Conservation (phyloP, 2,888 invertebrate genomes). For the Sarcophaga carnaria region DNA sequence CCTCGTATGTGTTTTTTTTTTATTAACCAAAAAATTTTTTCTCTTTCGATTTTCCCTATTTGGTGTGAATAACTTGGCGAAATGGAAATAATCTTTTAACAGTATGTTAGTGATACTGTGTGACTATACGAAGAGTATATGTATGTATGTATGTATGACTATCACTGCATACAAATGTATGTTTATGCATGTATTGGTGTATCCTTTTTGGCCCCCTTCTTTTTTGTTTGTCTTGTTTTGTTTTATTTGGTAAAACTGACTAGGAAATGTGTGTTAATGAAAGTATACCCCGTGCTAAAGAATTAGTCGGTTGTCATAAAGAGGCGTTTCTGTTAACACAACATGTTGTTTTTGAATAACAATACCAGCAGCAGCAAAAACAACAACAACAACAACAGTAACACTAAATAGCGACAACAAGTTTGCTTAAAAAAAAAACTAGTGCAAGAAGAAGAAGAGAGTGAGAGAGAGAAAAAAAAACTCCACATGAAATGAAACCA, state of each 20-base stretch:
- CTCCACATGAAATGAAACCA: slow-evolving; percentile 4
- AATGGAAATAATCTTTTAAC: slow-evolving; percentile 48
- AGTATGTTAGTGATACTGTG: not conserved
- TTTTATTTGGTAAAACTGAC: slow-evolving; percentile 10
- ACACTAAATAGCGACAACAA: not conserved
- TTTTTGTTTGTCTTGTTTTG: not conserved
- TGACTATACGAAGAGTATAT: not conserved
- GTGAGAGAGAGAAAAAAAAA: not conserved
- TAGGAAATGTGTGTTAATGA: slow-evolving; percentile 55
- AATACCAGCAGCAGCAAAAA: not conserved
- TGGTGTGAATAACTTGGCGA: slow-evolving; percentile 50
- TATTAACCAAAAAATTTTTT: slow-evolving; percentile 12
- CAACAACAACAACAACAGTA: too few species aligned
- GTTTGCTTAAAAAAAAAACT: slow-evolving; percentile 14
- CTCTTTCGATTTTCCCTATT: slow-evolving; percentile 23
- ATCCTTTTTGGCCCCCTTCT: not conserved
- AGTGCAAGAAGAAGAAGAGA: too few species aligned
- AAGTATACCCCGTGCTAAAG: slow-evolving; percentile 38
- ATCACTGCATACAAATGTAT: not conserved
- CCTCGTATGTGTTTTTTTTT: not conserved
- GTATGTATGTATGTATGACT: not conserved
- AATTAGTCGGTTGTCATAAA: slow-evolving; percentile 58
- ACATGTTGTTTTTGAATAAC: slow-evolving; percentile 38
- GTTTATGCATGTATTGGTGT: not conserved
- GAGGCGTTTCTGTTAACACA: slow-evolving; percentile 41